Percentiles rank a stretch among this genome's conserved stretches.
Conservation (phyloP, 2,888 invertebrate species). For the Hirtodrosophila trivittata region DNA sequence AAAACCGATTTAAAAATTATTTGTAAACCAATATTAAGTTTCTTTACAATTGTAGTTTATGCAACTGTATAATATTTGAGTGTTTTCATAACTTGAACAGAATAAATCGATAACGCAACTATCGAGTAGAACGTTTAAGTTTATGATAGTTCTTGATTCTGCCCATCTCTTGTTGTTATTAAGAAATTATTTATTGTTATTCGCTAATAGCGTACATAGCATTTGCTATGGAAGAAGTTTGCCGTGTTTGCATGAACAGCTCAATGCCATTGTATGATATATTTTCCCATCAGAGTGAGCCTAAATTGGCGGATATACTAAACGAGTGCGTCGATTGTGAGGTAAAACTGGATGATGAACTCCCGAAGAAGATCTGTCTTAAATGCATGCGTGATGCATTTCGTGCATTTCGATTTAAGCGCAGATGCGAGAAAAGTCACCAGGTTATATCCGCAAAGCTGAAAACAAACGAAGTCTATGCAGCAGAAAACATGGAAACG, state of each 20-base stretch:
- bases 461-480: not conserved
- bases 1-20: too few relatives aligned
- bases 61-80: too few relatives aligned
- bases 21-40: too few relatives aligned
- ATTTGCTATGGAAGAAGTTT: constrained; percentile 31
- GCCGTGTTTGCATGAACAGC: constrained; percentile 43
- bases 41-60: too few relatives aligned
- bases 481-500: not conserved
- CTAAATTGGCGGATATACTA: constrained; percentile 31
- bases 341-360: constrained; percentile 25
- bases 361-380: constrained; percentile 35
- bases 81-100: too few relatives aligned
- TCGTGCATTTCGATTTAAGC: constrained; percentile 40
- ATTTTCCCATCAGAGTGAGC: constrained; percentile 37
- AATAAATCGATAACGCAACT: too few relatives aligned
- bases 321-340: constrained; percentile 28
- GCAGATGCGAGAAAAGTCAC: constrained; percentile 34
- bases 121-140: too few relatives aligned
- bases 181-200: not conserved
- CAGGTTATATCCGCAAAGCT: constrained; percentile 16
- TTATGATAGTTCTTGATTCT: too few relatives aligned
- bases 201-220: not conserved
- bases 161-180: not conserved
- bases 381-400: constrained; percentile 38
- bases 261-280: constrained; percentile 36